phyloP scores from a whole-genome alignment of 2,797 vertebrate genomes.

The Telmatherina bonti region DNA sequence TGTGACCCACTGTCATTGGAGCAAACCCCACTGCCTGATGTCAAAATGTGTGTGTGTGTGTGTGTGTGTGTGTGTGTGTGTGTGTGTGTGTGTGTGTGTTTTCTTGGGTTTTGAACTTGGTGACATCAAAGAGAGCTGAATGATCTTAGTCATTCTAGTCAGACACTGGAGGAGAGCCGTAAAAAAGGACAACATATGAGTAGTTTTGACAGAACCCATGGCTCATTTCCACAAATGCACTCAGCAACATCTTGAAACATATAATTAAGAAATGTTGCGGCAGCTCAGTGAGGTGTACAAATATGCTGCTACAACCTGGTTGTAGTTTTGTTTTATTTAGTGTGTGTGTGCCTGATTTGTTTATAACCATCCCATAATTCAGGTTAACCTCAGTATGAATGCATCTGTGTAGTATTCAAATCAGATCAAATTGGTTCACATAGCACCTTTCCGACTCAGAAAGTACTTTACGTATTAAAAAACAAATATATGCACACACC shows the following conservation, averaged over 20 bases:
- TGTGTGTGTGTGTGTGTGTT: constrained; percentile 23
- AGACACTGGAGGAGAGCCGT: constrained; percentile 37
- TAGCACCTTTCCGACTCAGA: too few relatives aligned
- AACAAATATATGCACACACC: too few relatives aligned
- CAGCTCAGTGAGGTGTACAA: constrained; percentile 24
- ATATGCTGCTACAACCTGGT: constrained; percentile 11
- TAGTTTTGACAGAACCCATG: constrained; percentile 59
- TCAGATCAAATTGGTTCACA: too few relatives aligned
- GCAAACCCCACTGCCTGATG: constrained; percentile 17
- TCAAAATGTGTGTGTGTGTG: constrained; percentile 16
- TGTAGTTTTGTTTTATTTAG: background rate
- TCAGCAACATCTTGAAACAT: constrained; percentile 27
- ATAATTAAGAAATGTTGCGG: constrained; percentile 40
- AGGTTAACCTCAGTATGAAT: too few relatives aligned
- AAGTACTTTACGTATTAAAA: too few relatives aligned
- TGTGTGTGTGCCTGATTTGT: background rate
- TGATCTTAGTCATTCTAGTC: constrained; percentile 54
- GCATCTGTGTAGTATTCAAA: background rate
- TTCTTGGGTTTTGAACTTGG: constrained; percentile 9
- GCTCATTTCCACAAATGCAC: constrained; percentile 46
- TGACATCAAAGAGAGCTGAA: constrained; percentile 42
- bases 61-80: constrained; percentile 23
- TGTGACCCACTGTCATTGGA: constrained; percentile 29
- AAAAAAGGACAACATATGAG: constrained; percentile 30
- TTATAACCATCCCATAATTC: background rate